A percentile compares a stretch with the other conserved stretches of the same genome.
These are phyloP conservation scores for Gryon sp. DNA, from an alignment of 1,140 invertebrate genomes.

Conservation along the genomic window DNA sequence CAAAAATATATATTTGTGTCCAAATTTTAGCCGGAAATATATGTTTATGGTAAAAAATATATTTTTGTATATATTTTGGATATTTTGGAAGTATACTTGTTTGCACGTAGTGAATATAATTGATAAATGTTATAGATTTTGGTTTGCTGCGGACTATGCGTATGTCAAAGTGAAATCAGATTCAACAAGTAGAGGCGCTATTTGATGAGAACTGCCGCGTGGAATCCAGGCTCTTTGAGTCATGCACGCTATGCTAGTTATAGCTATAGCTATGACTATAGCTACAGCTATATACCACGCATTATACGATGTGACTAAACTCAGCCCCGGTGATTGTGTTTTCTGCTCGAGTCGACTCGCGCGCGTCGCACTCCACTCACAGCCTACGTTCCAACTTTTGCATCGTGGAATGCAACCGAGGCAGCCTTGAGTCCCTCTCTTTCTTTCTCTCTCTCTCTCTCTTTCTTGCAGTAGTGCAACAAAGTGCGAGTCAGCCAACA, in stretches of 20 bases:
- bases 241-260: no score
- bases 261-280: no score
- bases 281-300: slow-evolving; percentile 55
- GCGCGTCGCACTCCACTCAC: slow-evolving; percentile 48
- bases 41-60: no score
- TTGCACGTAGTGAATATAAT: no score
- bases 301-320: slow-evolving; percentile 58
- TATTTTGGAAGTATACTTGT: no score
- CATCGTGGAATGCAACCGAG: slow-evolving; percentile 54
- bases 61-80: no score
- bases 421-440: slow-evolving; percentile 61
- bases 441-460: no score
- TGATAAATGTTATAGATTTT: slow-evolving; percentile 10
- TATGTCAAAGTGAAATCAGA: slow-evolving; percentile 40
- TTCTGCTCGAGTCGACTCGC: slow-evolving; percentile 35
- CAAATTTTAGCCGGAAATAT: no score
- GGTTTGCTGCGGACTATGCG: slow-evolving; percentile 9
- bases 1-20: no score
- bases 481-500: slow-evolving; percentile 59
- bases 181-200: slow-evolving; percentile 60
- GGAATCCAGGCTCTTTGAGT: slow-evolving; percentile 58
- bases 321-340: slow-evolving; percentile 57
- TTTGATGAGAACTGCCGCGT: slow-evolving; percentile 58
- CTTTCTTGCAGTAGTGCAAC: slow-evolving; percentile 59
- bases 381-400: slow-evolving; percentile 51